phyloP scores from a whole-genome alignment of 2,888 invertebrate genomes.

The Mythimna impura region DNA sequence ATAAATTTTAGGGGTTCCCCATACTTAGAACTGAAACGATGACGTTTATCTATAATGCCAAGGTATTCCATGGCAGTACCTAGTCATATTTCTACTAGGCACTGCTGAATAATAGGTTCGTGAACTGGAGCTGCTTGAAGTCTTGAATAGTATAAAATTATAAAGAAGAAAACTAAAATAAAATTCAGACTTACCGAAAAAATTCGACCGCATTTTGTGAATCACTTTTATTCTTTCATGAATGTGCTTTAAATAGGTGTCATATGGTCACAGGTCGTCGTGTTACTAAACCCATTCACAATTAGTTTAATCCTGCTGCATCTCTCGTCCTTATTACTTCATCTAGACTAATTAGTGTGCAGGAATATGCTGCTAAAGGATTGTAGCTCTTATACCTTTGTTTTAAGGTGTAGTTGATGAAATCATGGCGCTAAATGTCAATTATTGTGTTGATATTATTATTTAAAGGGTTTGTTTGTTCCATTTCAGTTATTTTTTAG shows the following conservation, averaged over 20 bases:
- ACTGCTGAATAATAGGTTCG: no score
- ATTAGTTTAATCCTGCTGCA: constrained; percentile 59
- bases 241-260: constrained; percentile 42
- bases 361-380: constrained; percentile 53
- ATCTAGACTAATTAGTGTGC: constrained; percentile 63
- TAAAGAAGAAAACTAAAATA: not conserved
- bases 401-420: constrained; percentile 13
- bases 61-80: no score
- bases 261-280: constrained; percentile 47
- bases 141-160: not conserved
- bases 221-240: constrained; percentile 19
- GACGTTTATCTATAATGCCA: no score
- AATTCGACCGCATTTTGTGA: constrained; percentile 35
- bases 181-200: constrained; percentile 42
- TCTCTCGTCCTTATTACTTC: constrained; percentile 55
- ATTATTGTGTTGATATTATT: constrained; percentile 9
- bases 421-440: constrained; percentile 15
- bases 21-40: no score
- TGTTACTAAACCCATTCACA: constrained; percentile 54
- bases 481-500: not conserved
- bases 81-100: no score
- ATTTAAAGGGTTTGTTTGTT: constrained; percentile 7
- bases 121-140: not conserved
- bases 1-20: no score
- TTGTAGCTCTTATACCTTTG: constrained; percentile 41